Evolutionary conservation across 2,113 vertebrate genomes (phyloP), one percentile per base, ranked within the genome.

Genomic region (Elgaria multicarinata): DNA sequence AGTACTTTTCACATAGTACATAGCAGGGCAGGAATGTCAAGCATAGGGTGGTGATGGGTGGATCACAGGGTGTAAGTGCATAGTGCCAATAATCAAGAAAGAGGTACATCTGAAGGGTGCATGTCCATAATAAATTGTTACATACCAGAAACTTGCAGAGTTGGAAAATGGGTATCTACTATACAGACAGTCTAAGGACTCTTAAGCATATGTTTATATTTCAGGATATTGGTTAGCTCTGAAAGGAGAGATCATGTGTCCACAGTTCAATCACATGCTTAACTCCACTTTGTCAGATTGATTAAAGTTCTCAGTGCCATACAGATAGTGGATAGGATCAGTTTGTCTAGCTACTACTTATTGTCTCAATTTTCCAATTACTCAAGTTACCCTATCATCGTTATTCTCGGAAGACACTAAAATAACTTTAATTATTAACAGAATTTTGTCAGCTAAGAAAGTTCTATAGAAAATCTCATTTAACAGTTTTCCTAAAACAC

Each of bases 381-480:
- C 44, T 79, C 86, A 79, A 26, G 42, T 39, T 87, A 71, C 55
- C 71, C 75, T 71, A 71, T 53, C 64, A 55, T 39, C 80, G 42
- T 10, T 80, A 71, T 80, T 69, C 76, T 71, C 86, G 55, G 66
- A 71, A 87, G 77, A 71, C 76, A 71, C 14, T 80, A 24, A 9
- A 80, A 71, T 80, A 87, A 87, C 86, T 87, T 87, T 80, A 80
- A 71, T 71, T 87, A 79, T 80, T 80, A 39, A 46, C 77, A 80
- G 33, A 4, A 12, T 39, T 80, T 64, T 80, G 78, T 55, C 22
- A 87, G n/a, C 36, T 84, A 67, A 44, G 26, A 31, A 18, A 67
- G 67, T 66, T 83, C 62, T 50, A 79, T 22, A 77, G 64, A 46
- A 66, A 76, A 76, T 86, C 50, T 86, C 53, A 75, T 62, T 71